Evolutionary conservation across 2,797 vertebrate genomes (phyloP).

Genomic region (Lophotriccus pileatus): DNA sequence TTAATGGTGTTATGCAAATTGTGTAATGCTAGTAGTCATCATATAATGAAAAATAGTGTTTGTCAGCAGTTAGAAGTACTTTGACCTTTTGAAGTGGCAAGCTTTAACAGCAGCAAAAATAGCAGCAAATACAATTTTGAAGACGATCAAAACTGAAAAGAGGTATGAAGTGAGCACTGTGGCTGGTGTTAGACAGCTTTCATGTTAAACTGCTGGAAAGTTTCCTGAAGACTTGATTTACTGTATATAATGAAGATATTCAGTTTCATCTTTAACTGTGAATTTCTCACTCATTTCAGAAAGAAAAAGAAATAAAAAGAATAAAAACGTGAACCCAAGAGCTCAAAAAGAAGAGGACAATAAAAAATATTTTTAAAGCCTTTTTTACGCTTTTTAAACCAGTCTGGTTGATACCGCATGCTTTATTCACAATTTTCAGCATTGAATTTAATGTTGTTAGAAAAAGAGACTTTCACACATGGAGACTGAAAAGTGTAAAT

Average conservation of each 20-base stretch:
- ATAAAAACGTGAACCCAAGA: not conserved
- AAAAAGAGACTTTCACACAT: not conserved
- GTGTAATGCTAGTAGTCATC: not conserved
- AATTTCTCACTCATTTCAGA: not conserved
- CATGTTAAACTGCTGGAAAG: not conserved
- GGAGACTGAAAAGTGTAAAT: not conserved
- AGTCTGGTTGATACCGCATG: not conserved
- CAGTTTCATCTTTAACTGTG: not conserved
- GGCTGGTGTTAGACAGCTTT: not conserved
- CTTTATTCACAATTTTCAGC: not conserved
- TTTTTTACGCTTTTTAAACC: not conserved
- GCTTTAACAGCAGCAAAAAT: slow-evolving; percentile 19
- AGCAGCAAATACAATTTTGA: not conserved
- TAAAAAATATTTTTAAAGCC: not conserved
- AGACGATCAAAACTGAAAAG: not conserved
- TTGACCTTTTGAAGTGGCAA: slow-evolving; percentile 2
- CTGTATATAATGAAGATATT: not conserved
- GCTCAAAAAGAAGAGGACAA: not conserved
- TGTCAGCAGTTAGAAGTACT: not conserved
- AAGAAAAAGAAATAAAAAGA: too few species aligned
- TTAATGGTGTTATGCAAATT: not conserved
- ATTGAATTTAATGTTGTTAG: not conserved
- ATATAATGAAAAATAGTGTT: not conserved
- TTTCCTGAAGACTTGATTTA: not conserved
- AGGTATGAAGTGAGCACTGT: not conserved